phyloP scores from a whole-genome alignment of 2,113 vertebrate species.

The Arenaria interpres region DNA sequence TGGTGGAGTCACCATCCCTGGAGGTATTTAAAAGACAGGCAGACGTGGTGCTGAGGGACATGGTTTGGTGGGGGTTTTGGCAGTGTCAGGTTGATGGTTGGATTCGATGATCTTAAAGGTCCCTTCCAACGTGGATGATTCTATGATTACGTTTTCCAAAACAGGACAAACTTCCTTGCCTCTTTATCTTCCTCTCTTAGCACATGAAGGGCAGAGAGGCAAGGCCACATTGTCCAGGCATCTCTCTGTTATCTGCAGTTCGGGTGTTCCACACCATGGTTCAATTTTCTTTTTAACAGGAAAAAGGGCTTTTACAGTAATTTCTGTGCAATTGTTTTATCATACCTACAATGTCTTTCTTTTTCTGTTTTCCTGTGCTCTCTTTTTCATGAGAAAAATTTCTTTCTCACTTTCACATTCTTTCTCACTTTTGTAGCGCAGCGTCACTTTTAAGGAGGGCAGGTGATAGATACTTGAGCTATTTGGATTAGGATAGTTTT shows the following conservation, averaged over 20 bases:
- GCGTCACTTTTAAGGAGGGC: background rate
- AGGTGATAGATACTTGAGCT: background rate
- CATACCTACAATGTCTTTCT: background rate
- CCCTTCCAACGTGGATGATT: too few species aligned
- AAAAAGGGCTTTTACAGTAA: background rate
- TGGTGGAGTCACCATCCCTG: background rate
- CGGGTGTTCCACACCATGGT: fast-evolving
- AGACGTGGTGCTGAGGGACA: background rate
- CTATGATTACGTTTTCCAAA: background rate
- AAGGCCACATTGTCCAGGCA: fast-evolving
- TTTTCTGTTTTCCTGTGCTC: background rate
- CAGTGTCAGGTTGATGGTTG: background rate
- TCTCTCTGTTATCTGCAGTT: background rate
- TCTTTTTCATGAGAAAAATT: background rate
- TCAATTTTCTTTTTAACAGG: background rate
- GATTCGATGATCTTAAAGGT: background rate
- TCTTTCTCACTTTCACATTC: too few species aligned
- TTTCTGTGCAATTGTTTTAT: background rate
- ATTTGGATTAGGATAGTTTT: background rate
- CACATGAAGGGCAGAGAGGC: fast-evolving
- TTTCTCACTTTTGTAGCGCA: background rate
- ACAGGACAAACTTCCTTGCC: background rate
- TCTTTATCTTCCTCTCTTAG: background rate
- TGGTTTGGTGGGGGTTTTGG: background rate
- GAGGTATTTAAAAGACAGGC: background rate